phyloP scores from a whole-genome alignment of 1,140 invertebrate species.

The Euwallacea similis region DNA sequence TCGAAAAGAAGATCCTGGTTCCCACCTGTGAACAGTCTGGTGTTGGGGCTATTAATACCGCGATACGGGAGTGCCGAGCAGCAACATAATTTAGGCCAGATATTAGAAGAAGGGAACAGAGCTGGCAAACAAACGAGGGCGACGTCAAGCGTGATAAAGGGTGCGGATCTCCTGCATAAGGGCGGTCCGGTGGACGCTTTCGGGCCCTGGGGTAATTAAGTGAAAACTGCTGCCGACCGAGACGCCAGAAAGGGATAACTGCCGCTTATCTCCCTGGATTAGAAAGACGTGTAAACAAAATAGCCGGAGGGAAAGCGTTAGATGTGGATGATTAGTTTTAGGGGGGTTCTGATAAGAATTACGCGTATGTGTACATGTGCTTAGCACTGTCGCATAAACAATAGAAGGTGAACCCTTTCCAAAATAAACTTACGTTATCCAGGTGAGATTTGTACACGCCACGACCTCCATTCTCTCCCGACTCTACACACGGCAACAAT shows the following conservation, averaged over 20 bases:
- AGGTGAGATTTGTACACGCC: too few relatives aligned
- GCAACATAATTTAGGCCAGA: slow-evolving; percentile 23
- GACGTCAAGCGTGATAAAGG: slow-evolving; percentile 32
- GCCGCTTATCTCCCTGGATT: slow-evolving; percentile 33
- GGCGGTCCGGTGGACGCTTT: slow-evolving; percentile 34
- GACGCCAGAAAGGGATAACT: slow-evolving; percentile 30
- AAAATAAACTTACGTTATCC: too few relatives aligned
- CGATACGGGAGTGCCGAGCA: not conserved
- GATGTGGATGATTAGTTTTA: not conserved
- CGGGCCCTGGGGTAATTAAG: slow-evolving; percentile 34
- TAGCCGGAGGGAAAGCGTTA: not conserved
- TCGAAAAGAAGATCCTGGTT: too few relatives aligned
- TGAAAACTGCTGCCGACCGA: slow-evolving; percentile 28
- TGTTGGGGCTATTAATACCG: slow-evolving; percentile 20
- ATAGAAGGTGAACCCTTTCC: too few relatives aligned
- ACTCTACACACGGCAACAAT: too few relatives aligned
- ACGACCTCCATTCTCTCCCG: too few relatives aligned
- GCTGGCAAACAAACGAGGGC: slow-evolving; percentile 10
- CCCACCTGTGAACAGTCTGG: slow-evolving; percentile 17
- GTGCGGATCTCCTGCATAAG: slow-evolving; percentile 18
- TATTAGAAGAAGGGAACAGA: slow-evolving; percentile 3
- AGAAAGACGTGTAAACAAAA: slow-evolving; percentile 31
- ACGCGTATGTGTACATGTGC: too few relatives aligned
- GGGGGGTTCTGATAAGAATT: too few relatives aligned
- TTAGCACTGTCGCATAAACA: too few relatives aligned